These are phyloP conservation scores for Lasioglossum malachurum DNA, from an alignment of 2,888 invertebrate species.

Conservation along the genomic window DNA sequence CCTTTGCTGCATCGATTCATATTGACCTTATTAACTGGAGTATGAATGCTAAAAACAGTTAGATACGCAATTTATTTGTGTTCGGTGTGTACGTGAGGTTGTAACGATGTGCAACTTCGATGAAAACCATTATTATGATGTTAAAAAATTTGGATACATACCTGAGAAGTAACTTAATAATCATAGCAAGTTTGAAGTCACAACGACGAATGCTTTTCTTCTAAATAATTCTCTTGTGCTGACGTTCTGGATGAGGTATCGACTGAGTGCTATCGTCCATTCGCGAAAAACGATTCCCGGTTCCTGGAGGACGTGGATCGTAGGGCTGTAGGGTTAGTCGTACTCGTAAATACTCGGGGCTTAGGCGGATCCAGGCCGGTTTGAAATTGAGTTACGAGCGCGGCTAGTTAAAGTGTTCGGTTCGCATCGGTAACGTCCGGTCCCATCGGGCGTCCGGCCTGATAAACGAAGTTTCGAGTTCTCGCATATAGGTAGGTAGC, in stretches of 20 bases:
- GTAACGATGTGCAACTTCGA: too few relatives aligned
- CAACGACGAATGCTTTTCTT: not conserved
- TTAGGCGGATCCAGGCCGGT: slow-evolving; percentile 56
- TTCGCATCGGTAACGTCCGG: slow-evolving; percentile 71
- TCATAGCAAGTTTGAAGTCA: not conserved
- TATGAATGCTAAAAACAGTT: not conserved
- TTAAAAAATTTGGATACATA: not conserved
- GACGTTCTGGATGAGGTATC: not conserved
- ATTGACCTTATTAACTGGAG: slow-evolving; percentile 30
- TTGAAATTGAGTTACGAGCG: slow-evolving; percentile 74
- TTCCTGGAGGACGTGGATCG: slow-evolving; percentile 54
- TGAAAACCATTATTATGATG: not conserved
- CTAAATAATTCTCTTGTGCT: not conserved
- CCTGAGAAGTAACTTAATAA: not conserved
- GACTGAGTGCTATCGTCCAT: slow-evolving; percentile 50
- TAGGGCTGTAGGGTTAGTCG: not conserved
- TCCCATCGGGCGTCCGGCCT: slow-evolving; percentile 62
- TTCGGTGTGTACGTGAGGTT: not conserved
- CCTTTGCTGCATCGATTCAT: not conserved
- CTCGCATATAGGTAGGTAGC: slow-evolving; percentile 21
- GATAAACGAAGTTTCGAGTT: slow-evolving; percentile 69
- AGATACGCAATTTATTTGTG: not conserved
- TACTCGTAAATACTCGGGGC: slow-evolving; percentile 61
- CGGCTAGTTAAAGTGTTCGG: slow-evolving; percentile 71
- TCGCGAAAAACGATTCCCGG: slow-evolving; percentile 52